Base-by-base conservation (phyloP, 2,113 vertebrate species). In the Galemys pyrenaicus region DNA sequence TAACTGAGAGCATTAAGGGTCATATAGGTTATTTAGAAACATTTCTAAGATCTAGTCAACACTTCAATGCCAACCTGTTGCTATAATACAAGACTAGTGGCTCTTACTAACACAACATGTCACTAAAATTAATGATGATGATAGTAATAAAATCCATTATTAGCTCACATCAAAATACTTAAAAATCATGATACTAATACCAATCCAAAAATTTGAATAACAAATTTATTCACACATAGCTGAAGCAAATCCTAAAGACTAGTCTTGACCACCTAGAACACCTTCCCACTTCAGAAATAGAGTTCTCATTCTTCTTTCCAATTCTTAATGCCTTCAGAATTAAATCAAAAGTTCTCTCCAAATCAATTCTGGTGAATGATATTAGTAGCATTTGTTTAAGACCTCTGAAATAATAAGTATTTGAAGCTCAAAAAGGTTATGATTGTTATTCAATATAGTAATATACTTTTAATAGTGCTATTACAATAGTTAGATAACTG, bases 301-400 rank as follows among this genome's bases (percentile, higher is more conserved):
- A 94, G 37, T 39, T 86, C n/a, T 78, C 58, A 65, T 46, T 26
- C 44, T 60, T 85, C 82, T 24, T 65, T 80, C 26, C 41, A 77
- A 86, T 67, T 71, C 56, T 86, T 71, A 81, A 93, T 78, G 51
- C 16, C 83, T 79, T 93, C 58, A 89, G 24, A 58, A 91, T 44
- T 77, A 80, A 93, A 79, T 24, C 19, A 58, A 75, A 94, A 89
- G 68, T 67, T 46, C 30, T 81, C 37, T 91, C 73, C 16, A 44
- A 86, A 73, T 62, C 81, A 71, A 86, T 54, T 82, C 6, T 51
- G 13, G 37, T 73, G 16, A 82, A 87, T 12, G 37, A 2, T 13
- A 84, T 30, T 35, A 67, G 46, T 60, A 26, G 15, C 60, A 89
- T 81, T 80, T 62, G 28, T 17, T 79, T 87, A 77, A 62, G 37